These are phyloP conservation scores for Avahi laniger DNA, from an alignment of 2,797 vertebrate genomes.

Conservation along the genomic window DNA sequence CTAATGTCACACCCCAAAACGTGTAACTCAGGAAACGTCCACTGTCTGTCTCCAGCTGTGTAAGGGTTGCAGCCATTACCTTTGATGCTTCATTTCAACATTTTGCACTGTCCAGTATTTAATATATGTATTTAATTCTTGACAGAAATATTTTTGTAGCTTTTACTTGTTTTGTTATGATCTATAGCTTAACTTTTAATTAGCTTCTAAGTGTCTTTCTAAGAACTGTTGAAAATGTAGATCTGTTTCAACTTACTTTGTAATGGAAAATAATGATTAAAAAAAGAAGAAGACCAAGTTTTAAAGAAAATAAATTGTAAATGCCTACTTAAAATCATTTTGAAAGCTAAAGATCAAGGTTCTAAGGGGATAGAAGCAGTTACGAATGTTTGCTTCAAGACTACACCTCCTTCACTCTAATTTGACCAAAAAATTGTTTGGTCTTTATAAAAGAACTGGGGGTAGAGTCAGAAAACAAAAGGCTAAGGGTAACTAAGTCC, in stretches of 20 bases:
- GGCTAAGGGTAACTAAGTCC: background rate
- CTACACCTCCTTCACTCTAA: background rate
- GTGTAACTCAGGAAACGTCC: conserved; percentile 91
- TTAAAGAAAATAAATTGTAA: conserved; percentile 63
- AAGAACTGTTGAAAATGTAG: conserved; percentile 71
- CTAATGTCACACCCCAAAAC: conserved; percentile 78
- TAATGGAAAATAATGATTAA: conserved; percentile 72
- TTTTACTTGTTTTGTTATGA: conserved; percentile 81
- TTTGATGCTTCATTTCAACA: conserved; percentile 85
- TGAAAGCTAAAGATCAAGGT: conserved; percentile 41
- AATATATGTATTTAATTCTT: conserved; percentile 85
- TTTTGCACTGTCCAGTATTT: conserved; percentile 86
- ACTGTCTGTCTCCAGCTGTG: conserved; percentile 71
- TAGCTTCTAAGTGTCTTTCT: conserved; percentile 74
- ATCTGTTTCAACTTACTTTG: conserved; percentile 69
- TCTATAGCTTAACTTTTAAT: conserved; percentile 76
- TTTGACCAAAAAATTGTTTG: conserved; percentile 9
- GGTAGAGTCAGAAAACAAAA: background rate
- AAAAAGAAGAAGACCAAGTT: conserved; percentile 67
- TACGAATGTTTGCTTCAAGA: conserved; percentile 1
- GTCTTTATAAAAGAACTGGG: conserved; percentile 48
- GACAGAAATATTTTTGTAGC: conserved; percentile 82
- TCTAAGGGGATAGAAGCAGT: conserved; percentile 57
- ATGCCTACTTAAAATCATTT: conserved; percentile 62
- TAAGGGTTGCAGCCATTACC: conserved; percentile 83